These are phyloP conservation scores for Syrphus vitripennis DNA, from an alignment of 2,888 invertebrate species.

Conservation along the genomic window DNA sequence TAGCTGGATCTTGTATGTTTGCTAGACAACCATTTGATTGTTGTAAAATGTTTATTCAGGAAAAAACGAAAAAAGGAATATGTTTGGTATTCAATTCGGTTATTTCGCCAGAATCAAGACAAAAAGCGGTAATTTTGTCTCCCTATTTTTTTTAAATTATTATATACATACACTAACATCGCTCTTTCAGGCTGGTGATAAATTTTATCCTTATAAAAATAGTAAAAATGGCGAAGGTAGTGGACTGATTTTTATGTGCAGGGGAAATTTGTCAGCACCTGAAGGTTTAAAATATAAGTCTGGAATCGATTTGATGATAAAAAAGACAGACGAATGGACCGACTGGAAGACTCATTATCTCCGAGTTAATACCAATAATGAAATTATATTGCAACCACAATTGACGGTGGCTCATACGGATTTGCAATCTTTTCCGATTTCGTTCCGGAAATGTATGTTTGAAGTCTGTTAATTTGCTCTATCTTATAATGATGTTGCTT, in stretches of 20 bases:
- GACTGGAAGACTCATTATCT: slow-evolving; percentile 71
- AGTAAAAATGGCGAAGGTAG: slow-evolving; percentile 77
- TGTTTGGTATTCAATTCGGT: slow-evolving; percentile 82
- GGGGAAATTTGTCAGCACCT: slow-evolving; percentile 66
- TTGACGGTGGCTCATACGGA: slow-evolving; percentile 72
- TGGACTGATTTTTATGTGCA: slow-evolving; percentile 75
- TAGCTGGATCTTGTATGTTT: slow-evolving; percentile 80
- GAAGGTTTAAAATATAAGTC: not conserved
- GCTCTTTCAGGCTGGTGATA: slow-evolving; percentile 67
- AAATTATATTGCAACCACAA: slow-evolving; percentile 74
- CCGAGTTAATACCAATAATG: slow-evolving; percentile 74
- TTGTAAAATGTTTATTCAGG: slow-evolving; percentile 81
- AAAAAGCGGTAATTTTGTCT: slow-evolving; percentile 71
- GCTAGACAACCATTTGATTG: slow-evolving; percentile 79
- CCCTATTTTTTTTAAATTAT: not conserved
- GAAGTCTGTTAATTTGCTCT: slow-evolving; percentile 72
- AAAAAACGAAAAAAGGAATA: slow-evolving; percentile 80
- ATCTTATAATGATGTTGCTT: not conserved
- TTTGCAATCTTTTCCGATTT: slow-evolving; percentile 72
- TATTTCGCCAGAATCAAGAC: slow-evolving; percentile 75
- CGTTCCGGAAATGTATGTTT: slow-evolving; percentile 75
- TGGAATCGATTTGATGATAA: slow-evolving; percentile 74
- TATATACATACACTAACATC: too few species aligned
- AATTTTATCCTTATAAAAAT: slow-evolving; percentile 75
- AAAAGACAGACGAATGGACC: slow-evolving; percentile 75